A percentile compares a stretch with the other conserved stretches of the same genome.
Evolutionary conservation across 1,140 invertebrate species (phyloP).

Genomic region (Belonocnema kinseyi): DNA sequence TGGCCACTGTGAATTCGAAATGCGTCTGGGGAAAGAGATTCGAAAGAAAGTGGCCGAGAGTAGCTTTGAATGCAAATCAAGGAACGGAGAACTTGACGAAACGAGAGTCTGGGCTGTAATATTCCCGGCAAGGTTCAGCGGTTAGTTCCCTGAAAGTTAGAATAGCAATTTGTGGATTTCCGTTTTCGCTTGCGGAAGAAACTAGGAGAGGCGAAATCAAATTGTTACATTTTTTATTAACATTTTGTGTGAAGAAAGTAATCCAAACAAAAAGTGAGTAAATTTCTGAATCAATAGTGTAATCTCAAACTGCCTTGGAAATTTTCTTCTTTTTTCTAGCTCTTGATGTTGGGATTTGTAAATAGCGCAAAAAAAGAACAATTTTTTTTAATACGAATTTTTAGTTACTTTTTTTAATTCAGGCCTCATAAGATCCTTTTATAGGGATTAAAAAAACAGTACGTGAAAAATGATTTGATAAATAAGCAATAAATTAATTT

Average conservation of each 20-base stretch:
- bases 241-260: not conserved
- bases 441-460: no score
- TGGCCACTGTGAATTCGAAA: not conserved
- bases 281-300: no score
- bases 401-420: no score
- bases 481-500: no score
- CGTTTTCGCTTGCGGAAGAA: not conserved
- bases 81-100: constrained; percentile 4
- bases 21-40: not conserved
- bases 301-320: no score
- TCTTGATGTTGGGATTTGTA: no score
- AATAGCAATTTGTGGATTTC: not conserved
- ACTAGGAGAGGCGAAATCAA: not conserved
- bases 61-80: constrained; percentile 6
- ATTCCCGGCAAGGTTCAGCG: not conserved
- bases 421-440: no score
- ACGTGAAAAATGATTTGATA: no score
- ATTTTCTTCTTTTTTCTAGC: no score
- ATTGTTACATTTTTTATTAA: not conserved
- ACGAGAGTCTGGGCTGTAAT: constrained; percentile 10
- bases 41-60: not conserved
- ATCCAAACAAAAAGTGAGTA: no score
- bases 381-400: no score
- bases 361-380: no score
- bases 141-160: constrained; percentile 2